phyloP scores from a whole-genome alignment of 23 tunicate species.

The Diplosoma virens region DNA sequence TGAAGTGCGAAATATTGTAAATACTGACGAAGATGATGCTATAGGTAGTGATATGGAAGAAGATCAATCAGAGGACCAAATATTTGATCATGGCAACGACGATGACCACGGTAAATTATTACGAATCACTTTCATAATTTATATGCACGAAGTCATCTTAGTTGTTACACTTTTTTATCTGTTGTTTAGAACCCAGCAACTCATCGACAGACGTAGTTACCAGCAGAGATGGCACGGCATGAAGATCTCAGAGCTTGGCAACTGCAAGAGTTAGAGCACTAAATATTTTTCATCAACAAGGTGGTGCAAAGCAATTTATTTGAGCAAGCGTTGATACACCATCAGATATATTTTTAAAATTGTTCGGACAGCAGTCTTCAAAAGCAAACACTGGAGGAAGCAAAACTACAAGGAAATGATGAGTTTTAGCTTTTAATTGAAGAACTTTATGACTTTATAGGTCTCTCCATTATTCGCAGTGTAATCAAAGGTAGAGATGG shows the following conservation, averaged over 20 bases:
- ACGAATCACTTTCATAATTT: not conserved
- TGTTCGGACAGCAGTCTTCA: slow-evolving; percentile 18
- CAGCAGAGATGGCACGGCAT: slow-evolving; percentile 20
- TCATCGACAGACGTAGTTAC: slow-evolving; percentile 1
- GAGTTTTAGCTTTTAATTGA: slow-evolving; percentile 17
- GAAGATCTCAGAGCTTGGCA: slow-evolving; percentile 13
- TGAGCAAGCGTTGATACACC: slow-evolving; percentile 14
- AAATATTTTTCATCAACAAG: slow-evolving; percentile 12
- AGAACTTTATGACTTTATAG: not conserved
- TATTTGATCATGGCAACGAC: not conserved
- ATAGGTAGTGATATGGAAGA: not conserved
- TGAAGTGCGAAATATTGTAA: not conserved
- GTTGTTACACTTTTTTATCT: not conserved
- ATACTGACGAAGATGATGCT: not conserved
- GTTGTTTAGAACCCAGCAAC: slow-evolving; percentile 20
- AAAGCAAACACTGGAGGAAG: not conserved
- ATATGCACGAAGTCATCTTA: not conserved
- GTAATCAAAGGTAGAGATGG: slow-evolving; percentile 22
- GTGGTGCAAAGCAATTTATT: slow-evolving; percentile 4
- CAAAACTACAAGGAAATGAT: not conserved
- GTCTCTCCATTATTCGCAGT: slow-evolving; percentile 23
- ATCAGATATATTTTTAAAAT: slow-evolving; percentile 13
- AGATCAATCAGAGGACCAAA: slow-evolving; percentile 7
- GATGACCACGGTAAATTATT: not conserved
- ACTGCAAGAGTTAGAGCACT: slow-evolving; percentile 1